Base-by-base conservation (phyloP, 2,888 invertebrate species). In the Microplitis deprimator region DNA sequence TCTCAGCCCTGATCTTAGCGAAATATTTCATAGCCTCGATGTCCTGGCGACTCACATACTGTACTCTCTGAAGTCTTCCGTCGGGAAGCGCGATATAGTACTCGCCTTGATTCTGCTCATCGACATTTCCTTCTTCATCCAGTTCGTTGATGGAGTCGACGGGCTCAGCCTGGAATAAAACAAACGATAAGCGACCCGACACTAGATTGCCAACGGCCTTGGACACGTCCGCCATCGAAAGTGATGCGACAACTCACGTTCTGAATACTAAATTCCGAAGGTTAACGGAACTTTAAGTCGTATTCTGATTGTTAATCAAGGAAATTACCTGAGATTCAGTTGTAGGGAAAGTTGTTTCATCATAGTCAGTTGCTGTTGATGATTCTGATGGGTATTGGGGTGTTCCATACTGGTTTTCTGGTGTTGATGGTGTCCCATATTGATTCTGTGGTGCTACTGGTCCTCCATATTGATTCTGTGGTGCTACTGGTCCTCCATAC, bases 11-110 rank as follows among this genome's bases (percentile, higher is more conserved):
- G 77, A 94, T 91, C 82, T 92, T 92, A 8, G 93, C 93, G 61
- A 92, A 92, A 84, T 93, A 93, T 20, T 92, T 93, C 93, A 93
- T 94, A 75, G 93, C 93, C 59, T 87, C 88, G 64, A 87, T 80
- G 83, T 91, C 90, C 80, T 91, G 90, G n/a, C 88, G 87, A 84
- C 93, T 93, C 78, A 91, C 90, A 89, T 93, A 94, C 82, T 91
- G 91, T 13, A 94, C 92, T 77, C 92, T 91, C 83, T 94, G 94
- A 1, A 94, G 90, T 80, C 93, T 91, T 3, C 93, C 92, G 78
- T 91, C 92, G 1, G 94, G 94, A 79, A 94, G 90, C 61, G 94
- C 91, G 6, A 94, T 91, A 86, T 93, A 94, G 87, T 94, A 94
- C 40, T 92, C 91, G 6, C 93, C 93, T 70, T 85, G 86, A 1